Evolutionary conservation across 1,140 invertebrate species (phyloP).

Genomic region (Batillaria attramentaria): DNA sequence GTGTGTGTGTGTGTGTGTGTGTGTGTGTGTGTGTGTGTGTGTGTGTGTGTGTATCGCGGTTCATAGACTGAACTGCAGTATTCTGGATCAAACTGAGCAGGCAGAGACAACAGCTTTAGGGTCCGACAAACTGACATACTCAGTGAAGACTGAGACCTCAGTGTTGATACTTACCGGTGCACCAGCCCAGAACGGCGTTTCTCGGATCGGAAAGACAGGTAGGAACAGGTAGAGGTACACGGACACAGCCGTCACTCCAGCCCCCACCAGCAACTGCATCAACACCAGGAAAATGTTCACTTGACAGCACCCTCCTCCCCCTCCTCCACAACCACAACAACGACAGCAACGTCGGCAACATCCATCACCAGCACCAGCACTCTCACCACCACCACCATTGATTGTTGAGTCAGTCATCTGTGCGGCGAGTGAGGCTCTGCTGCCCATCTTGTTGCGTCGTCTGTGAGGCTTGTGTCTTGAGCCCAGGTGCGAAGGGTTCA

Average conservation of each 20-base stretch:
- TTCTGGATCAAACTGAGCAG: not conserved
- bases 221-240: constrained; percentile 47
- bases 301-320: constrained; percentile 42
- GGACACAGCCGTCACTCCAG: constrained; percentile 44
- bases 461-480: constrained; percentile 36
- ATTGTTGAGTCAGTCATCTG: not conserved
- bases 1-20: not conserved
- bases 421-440: constrained; percentile 13
- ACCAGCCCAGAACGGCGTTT: constrained; percentile 57
- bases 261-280: constrained; percentile 49
- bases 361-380: not conserved
- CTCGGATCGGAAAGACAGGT: constrained; percentile 42
- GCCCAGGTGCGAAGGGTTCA: constrained; percentile 44
- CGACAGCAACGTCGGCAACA: constrained; percentile 13
- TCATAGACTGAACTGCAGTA: not conserved
- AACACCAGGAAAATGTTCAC: constrained; percentile 47
- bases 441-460: constrained; percentile 20
- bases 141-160: not conserved
- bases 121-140: too few relatives aligned
- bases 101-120: too few relatives aligned
- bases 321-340: constrained; percentile 12
- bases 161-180: constrained; percentile 51
- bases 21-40: not conserved
- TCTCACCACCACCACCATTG: too few relatives aligned
- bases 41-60: not conserved